Evolutionary conservation across 2,888 invertebrate genomes (phyloP).

Genomic region (Caenorhabditis sp.): DNA sequence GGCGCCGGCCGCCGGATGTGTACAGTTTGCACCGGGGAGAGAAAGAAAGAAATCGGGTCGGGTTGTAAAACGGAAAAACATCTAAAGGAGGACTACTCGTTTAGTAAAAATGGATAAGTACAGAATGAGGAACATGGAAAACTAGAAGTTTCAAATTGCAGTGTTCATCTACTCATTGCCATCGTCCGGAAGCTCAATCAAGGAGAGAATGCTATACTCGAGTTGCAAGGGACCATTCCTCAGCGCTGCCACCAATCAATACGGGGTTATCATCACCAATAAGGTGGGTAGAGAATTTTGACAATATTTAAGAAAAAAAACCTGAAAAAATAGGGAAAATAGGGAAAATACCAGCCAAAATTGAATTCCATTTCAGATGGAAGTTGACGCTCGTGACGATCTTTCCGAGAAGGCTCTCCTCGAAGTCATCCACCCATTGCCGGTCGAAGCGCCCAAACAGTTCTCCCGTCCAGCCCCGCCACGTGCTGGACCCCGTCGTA

Average conservation of each 20-base stretch:
- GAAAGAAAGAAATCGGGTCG: neutral
- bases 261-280: slow-evolving; percentile 91
- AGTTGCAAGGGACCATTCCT: slow-evolving; percentile 96
- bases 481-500: slow-evolving; percentile 78
- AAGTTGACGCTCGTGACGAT: slow-evolving; percentile 93
- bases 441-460: slow-evolving; percentile 86
- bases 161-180: slow-evolving; percentile 99
- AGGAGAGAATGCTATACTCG: slow-evolving; percentile 98
- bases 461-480: slow-evolving; percentile 98
- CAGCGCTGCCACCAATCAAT: slow-evolving; percentile 88
- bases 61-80: neutral
- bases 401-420: slow-evolving; percentile 96
- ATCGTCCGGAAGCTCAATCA: slow-evolving; percentile 93
- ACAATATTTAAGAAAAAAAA: neutral
- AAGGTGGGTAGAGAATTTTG: slow-evolving; percentile 88
- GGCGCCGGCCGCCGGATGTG: neutral
- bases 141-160: slow-evolving; percentile 84
- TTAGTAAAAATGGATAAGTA: neutral
- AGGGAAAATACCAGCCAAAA: neutral
- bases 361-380: slow-evolving; percentile 82
- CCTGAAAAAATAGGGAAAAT: neutral
- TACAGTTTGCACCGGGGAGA: slow-evolving; percentile 14
- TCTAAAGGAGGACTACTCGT: no score
- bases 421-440: slow-evolving; percentile 88
- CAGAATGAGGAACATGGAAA: neutral